A percentile compares a stretch with the other conserved stretches of the same genome.
phyloP scores from a whole-genome alignment of 2,797 vertebrate genomes.

The Sarcophilus harrisii region DNA sequence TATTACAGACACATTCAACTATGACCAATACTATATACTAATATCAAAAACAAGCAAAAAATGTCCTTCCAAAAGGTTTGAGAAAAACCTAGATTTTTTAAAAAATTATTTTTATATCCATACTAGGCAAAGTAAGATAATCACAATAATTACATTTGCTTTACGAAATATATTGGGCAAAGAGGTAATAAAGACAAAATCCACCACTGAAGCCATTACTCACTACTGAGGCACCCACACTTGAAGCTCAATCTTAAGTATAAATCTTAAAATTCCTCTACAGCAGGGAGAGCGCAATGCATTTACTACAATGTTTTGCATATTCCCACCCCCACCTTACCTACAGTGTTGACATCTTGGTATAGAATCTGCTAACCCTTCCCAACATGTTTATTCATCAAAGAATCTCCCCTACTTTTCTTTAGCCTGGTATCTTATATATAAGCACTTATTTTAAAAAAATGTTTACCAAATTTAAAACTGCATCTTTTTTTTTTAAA shows the following conservation, averaged over 20 bases:
- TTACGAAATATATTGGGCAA: slow-evolving; percentile 29
- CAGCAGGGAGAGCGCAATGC: neutral
- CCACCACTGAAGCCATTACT: neutral
- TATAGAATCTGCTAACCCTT: slow-evolving; percentile 4
- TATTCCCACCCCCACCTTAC: slow-evolving; percentile 26
- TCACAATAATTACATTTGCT: neutral
- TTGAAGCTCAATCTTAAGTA: neutral
- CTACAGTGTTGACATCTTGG: slow-evolving; percentile 10
- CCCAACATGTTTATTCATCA: slow-evolving; percentile 52
- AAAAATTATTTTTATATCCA: slow-evolving; percentile 26
- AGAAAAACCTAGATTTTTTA: slow-evolving; percentile 40
- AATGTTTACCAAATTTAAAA: slow-evolving; percentile 3
- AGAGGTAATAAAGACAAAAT: slow-evolving; percentile 36
- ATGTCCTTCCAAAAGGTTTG: slow-evolving; percentile 51
- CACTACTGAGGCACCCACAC: neutral
- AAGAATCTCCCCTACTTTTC: slow-evolving; percentile 29
- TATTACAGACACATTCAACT: slow-evolving; percentile 55
- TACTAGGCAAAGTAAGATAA: slow-evolving; percentile 9
- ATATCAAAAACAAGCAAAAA: slow-evolving; percentile 55
- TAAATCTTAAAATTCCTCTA: neutral
- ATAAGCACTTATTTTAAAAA: slow-evolving; percentile 43
- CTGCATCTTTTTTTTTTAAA: slow-evolving; percentile 30
- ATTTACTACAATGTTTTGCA: neutral
- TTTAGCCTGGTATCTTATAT: neutral
- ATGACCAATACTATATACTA: slow-evolving; percentile 20